phyloP scores from a whole-genome alignment of 2,113 vertebrate species.

The Pholis gunnellus region DNA sequence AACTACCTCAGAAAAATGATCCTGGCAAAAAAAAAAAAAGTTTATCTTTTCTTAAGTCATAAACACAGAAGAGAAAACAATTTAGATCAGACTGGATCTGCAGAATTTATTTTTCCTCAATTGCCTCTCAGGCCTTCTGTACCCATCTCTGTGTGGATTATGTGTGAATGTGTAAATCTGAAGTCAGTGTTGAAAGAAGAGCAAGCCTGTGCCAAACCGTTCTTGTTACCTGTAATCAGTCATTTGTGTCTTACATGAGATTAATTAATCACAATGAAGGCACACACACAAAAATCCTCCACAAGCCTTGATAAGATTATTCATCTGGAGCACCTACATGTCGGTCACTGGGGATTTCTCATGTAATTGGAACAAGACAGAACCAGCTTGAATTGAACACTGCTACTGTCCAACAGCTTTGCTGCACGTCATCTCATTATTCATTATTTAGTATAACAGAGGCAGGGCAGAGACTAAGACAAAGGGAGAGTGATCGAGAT shows the following conservation, averaged over 20 bases:
- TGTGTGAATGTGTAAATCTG: slow-evolving; percentile 5
- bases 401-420: slow-evolving; percentile 39
- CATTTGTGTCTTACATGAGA: slow-evolving; percentile 2
- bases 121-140: neutral
- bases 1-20: no score
- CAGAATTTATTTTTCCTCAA: neutral
- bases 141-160: neutral
- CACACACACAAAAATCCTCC: slow-evolving; percentile 15
- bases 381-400: slow-evolving; percentile 24
- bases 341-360: slow-evolving; percentile 31
- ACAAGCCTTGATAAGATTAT: slow-evolving; percentile 7
- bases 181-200: slow-evolving; percentile 1
- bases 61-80: neutral
- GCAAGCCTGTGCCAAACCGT: neutral
- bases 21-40: no score
- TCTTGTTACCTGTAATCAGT: slow-evolving; percentile 14
- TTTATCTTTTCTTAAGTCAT: no score
- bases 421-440: slow-evolving; percentile 36
- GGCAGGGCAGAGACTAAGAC: slow-evolving; percentile 43
- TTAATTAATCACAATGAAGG: slow-evolving; percentile 19
- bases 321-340: slow-evolving; percentile 15
- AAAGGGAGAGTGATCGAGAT: slow-evolving; percentile 33
- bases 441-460: slow-evolving; percentile 55
- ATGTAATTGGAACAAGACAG: slow-evolving; percentile 25
- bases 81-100: neutral